Percentiles rank a stretch among this genome's conserved stretches.
phyloP scores from a whole-genome alignment of 1,140 invertebrate species.

The Tigriopus japonicus region DNA sequence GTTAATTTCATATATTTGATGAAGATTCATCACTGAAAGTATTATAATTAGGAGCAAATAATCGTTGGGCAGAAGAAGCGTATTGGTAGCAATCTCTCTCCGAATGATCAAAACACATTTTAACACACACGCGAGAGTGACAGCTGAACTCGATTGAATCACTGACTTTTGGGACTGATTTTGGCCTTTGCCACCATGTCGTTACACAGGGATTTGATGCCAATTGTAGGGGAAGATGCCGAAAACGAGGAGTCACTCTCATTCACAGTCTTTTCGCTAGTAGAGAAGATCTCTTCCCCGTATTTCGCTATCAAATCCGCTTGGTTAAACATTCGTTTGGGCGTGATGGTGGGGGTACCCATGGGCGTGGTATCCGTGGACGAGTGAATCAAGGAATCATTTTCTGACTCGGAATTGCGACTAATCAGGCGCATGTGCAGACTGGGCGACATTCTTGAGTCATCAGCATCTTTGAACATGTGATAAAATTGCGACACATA shows the following conservation, averaged over 20 bases:
- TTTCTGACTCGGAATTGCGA: conserved; percentile 8
- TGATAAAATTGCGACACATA: conserved; percentile 82
- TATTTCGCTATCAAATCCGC: conserved; percentile 2
- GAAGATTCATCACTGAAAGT: no score
- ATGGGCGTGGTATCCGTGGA: neutral
- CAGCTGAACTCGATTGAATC: no score
- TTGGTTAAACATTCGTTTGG: conserved; percentile 3
- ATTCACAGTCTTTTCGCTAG: neutral
- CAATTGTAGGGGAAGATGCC: no score
- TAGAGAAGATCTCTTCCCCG: conserved; percentile 2
- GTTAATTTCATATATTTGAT: no score
- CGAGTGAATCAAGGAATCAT: neutral
- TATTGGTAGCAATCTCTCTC: no score
- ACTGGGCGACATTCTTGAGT: neutral
- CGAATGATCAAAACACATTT: no score
- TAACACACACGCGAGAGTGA: no score
- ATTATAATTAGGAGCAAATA: no score
- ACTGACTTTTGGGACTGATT: no score
- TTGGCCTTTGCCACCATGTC: no score
- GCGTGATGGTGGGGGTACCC: neutral
- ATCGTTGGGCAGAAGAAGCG: no score
- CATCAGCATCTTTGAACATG: conserved; percentile 7
- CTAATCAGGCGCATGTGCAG: neutral
- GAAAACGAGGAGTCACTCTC: neutral
- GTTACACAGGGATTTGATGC: no score